A percentile compares a stretch with the other conserved stretches of the same genome.
Conservation (phyloP, 2,113 vertebrate genomes). For the Poeciliopsis turrubarensis region DNA sequence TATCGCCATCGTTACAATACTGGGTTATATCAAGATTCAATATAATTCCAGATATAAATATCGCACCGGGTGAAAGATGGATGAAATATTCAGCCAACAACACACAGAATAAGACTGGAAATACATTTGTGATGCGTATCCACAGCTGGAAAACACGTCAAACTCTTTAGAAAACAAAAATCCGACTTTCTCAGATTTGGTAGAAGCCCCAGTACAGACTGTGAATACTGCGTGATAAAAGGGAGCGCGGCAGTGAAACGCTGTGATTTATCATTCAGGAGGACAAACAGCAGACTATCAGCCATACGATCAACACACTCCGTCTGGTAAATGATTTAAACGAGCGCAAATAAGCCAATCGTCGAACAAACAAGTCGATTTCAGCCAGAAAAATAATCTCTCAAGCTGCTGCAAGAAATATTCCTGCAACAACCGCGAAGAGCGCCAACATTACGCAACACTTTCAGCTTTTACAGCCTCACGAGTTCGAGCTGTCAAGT, state of each 20-base stretch:
- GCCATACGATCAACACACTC: not conserved
- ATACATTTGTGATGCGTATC: not conserved
- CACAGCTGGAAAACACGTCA: not conserved
- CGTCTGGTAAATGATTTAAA: not conserved
- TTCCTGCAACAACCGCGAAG: not conserved
- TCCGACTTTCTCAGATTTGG: not conserved
- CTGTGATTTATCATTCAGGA: slow-evolving; percentile 35
- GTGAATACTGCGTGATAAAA: not conserved
- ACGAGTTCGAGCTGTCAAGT: not conserved
- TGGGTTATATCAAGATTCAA: not conserved
- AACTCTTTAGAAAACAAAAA: not conserved
- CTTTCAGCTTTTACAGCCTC: not conserved
- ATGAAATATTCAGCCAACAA: too few relatives aligned
- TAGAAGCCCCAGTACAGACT: not conserved
- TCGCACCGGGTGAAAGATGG: too few relatives aligned
- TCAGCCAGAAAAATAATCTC: not conserved
- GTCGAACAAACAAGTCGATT: not conserved
- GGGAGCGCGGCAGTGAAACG: slow-evolving; percentile 6
- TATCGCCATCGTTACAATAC: not conserved
- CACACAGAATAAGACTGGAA: not conserved
- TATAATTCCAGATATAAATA: too few relatives aligned
- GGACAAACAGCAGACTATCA: not conserved
- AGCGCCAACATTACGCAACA: slow-evolving; percentile 55
- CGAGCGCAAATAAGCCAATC: not conserved
- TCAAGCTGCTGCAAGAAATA: not conserved